Evolutionary conservation across 2,113 vertebrate genomes (phyloP), one percentile per base, ranked within the genome.

Genomic region (Protobothrops flavoviridis): DNA sequence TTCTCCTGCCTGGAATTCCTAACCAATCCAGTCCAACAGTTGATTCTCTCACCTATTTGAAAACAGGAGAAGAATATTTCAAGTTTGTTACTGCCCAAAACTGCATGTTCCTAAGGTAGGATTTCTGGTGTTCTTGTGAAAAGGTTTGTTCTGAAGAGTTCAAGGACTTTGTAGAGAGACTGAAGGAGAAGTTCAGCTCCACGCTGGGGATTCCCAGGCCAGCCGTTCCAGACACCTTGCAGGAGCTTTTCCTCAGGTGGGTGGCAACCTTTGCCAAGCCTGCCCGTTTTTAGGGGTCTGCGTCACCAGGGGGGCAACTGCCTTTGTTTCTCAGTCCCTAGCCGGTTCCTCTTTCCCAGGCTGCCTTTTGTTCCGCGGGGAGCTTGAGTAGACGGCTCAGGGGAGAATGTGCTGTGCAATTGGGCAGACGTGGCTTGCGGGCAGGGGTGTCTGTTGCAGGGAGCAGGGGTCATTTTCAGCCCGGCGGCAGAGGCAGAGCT

Each of bases 121-220:
- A 92, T 5, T 0, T 93, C 92, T 93, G 74, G 74, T 59, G 26
- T 0, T 91, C 74, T 96, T 59, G 56, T 89, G 5, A 0, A 3
- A 95, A 99, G 99, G 98, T 99, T 93, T 99, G 99, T 95, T 97
- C 98, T 50, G 93, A 94, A 23, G 98, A 98, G 43, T 99, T 99
- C 94, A 98, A 97, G 11, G 98, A 99, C 94, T 99, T 99, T 92
- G 97, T 98, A 91, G 97, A 97, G 59, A 97, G 98, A n/a, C 98
- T 99, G 91, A 98, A 98, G 94, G 97, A 98, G 90, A 99, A 99
- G 96, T 99, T 99, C 97, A 99, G 98, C 95, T 97, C 99, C 0
- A 96, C 98, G 11, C 92, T 98, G 9, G 98, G 94, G 87, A 96
- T 97, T 48, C 95, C 96, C 4, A 94, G 97, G 4, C 92, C 98